phyloP scores from a whole-genome alignment of 2,113 vertebrate species.

The Phrynosoma platyrhinos region DNA sequence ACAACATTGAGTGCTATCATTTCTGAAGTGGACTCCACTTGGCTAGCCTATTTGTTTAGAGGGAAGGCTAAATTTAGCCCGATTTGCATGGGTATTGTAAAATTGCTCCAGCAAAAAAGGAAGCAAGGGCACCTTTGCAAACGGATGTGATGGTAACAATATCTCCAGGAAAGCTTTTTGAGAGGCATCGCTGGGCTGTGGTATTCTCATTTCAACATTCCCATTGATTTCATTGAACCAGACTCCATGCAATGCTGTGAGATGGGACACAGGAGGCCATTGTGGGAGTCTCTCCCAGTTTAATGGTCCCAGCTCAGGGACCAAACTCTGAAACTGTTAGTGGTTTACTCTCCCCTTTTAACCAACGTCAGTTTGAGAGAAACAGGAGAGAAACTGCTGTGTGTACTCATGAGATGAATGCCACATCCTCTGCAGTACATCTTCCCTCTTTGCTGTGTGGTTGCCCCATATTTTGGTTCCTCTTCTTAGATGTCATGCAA shows the following conservation, averaged over 20 bases:
- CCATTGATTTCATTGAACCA: neutral
- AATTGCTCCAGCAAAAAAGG: neutral
- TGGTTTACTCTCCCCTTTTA: neutral
- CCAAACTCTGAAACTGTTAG: neutral
- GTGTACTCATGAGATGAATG: neutral
- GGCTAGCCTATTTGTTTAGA: constrained; percentile 9
- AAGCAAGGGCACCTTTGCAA: neutral
- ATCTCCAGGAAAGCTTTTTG: neutral
- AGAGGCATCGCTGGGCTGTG: neutral
- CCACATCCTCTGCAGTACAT: constrained; percentile 23
- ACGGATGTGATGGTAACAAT: neutral
- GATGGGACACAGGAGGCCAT: neutral
- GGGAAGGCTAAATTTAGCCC: constrained; percentile 8
- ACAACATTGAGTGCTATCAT: neutral
- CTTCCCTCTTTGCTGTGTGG: neutral
- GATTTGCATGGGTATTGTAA: constrained; percentile 5
- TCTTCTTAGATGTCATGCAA: constrained; percentile 13
- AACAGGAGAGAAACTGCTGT: constrained; percentile 17
- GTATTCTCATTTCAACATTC: neutral
- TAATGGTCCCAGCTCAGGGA: neutral
- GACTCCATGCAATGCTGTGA: neutral
- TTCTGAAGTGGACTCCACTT: neutral
- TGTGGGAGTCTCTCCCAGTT: neutral
- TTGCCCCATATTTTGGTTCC: constrained; percentile 16
- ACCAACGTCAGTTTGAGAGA: neutral